Evolutionary conservation across 2,113 vertebrate species (phyloP), one percentile per base, ranked within the genome.

Genomic region (Campylorhamphus procurvoides): DNA sequence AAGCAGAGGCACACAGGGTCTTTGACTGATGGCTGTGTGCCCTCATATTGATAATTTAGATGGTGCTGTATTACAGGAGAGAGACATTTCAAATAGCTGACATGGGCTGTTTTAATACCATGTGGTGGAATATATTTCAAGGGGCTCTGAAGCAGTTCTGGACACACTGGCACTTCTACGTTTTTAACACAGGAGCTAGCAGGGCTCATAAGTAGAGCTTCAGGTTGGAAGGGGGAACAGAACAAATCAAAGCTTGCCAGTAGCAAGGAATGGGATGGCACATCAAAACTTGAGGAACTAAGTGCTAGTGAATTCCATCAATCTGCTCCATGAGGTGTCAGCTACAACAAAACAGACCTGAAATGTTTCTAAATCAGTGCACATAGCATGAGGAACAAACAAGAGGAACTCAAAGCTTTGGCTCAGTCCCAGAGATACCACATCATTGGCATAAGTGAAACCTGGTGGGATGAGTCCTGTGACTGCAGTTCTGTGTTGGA

Each of bases 321-420:
- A 16, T 49, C 35, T 37, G 31, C 25, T 77, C 35, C 35, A 42
- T 16, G 12, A 37, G 7, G 6, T 33, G 29, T 7, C 29, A 16
- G 53, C 63, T 63, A 3, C 14, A 27, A 7, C 25, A 31, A 22
- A 63, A 42, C 12, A 55, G 20, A 19, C 22, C 31, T 49, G 31
- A 27, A 62, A 56, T 56, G 17, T 27, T 84, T 55, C 71, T 62
- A 6, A 7, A 35, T 11, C 17, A 76, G 7, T 11, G 8, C 47
- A 40, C 0, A 0, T 20, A 69, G n/a, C 4, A 28, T 5, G 6
- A 63, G 22, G 29, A 69, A 5, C 19, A 60, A 18, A 37, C 5
- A 46, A 35, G 5, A 69, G 31, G 15, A 56, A 18, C 35, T 23
- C 18, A 42, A 63, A 62, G 35, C 35, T 40, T 76, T 76, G 47